Base-by-base conservation (phyloP, 2,113 vertebrate species). In the Sarotherodon lohbergeri region DNA sequence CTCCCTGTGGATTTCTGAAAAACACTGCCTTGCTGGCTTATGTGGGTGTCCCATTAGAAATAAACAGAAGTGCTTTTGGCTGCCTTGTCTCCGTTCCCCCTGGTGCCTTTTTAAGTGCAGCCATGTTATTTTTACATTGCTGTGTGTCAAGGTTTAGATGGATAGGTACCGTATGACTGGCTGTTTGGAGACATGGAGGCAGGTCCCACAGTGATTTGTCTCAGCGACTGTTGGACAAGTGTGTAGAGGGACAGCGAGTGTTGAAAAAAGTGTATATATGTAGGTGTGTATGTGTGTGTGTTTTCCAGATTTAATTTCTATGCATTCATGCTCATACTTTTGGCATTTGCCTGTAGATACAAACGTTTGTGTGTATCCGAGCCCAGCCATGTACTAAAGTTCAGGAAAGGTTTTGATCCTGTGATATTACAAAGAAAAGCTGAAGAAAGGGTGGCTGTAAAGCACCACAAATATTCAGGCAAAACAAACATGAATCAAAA, bases 121-220 rank as follows among this genome's bases (percentile, higher is more conserved):
- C 86, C 12, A 56, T 88, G 93, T 89, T 95, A 94, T 95, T 95
- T 93, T 94, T 93, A 93, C 88, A 91, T 89, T 32, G 50, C 85
- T 76, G 89, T 80, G 88, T 94, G 94, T 94, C 93, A 84, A 82
- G 81, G 81, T 90, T 93, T 84, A 91, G 90, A 91, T 43, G 24
- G 90, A 93, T 86, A 89, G 92, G 86, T 89, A 76, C 61, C 88
- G 87, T 87, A 80, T 87, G 90, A 86, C 50, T 85, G 61, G 85
- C 85, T 92, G 91, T 90, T 87, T 59, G 86, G 87, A 89, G 88
- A 91, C 78, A 83, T 68, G 52, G 88, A 87, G 90, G 89, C 86
- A 68, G 81, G 57, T 94, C 92, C 91, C 93, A 73, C 78, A 78
- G 94, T 61, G 91, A 90, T 93, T 94, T 94, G 89, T 94, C 91